phyloP scores from a whole-genome alignment of 2,888 invertebrate genomes.

The Linhomoeus sp. region DNA sequence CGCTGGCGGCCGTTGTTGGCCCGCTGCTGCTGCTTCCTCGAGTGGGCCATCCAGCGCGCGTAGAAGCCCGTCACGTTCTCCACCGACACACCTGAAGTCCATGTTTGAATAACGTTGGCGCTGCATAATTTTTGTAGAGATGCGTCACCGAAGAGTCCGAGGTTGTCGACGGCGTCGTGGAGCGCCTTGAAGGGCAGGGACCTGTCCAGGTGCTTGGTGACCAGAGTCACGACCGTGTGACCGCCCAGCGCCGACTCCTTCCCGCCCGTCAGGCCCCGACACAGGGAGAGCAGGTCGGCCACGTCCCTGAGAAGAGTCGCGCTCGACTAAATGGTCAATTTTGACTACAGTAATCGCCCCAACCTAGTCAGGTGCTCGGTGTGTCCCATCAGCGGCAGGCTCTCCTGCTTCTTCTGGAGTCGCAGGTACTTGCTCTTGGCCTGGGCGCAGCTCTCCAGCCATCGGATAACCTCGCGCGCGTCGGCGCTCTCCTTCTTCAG shows the following conservation, averaged over 20 bases:
- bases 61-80: slow-evolving; percentile 1
- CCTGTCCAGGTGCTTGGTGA: background rate
- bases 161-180: background rate
- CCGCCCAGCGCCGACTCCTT: too few species aligned
- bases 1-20: too few species aligned
- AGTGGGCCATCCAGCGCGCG: slow-evolving; percentile 1
- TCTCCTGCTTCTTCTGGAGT: slow-evolving; percentile 65
- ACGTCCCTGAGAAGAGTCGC: background rate
- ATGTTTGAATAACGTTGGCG: too few species aligned
- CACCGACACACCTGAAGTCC: slow-evolving; percentile 2
- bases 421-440: slow-evolving; percentile 66
- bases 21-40: background rate
- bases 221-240: background rate
- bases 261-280: background rate
- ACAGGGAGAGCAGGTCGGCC: background rate
- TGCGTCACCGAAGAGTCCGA: background rate
- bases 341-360: too few species aligned
- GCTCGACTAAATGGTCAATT: too few species aligned
- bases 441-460: slow-evolving; percentile 68
- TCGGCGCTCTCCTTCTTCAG: slow-evolving; percentile 60
- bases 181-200: background rate
- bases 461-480: slow-evolving; percentile 74
- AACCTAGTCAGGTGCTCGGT: too few species aligned
- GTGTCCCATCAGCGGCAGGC: too few species aligned
- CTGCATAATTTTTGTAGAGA: too few species aligned